Percentiles rank a stretch among this genome's conserved stretches.
These are phyloP conservation scores for Geococcyx californianus DNA, from an alignment of 2,113 vertebrate genomes.

Conservation along the genomic window DNA sequence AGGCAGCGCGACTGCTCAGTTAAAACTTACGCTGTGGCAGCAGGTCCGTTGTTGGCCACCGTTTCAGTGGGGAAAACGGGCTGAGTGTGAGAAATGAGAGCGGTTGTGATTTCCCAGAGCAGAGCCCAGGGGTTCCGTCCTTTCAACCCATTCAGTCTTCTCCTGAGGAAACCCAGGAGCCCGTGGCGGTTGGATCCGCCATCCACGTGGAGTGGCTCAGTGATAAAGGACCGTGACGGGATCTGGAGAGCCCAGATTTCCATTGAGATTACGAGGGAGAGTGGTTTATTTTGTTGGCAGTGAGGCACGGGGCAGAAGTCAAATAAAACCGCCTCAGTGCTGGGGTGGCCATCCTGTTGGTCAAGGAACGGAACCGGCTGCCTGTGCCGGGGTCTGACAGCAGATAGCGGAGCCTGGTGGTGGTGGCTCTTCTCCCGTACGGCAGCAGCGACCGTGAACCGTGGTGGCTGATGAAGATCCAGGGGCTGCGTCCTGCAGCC, in stretches of 20 bases:
- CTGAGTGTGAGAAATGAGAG: background rate
- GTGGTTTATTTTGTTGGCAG: no score
- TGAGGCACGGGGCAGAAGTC: background rate
- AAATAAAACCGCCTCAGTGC: background rate
- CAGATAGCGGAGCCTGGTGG: no score
- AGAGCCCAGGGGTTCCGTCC: no score
- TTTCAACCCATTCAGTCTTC: background rate
- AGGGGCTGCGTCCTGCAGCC: background rate
- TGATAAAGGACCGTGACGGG: background rate
- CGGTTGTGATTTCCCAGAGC: background rate
- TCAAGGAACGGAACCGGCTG: background rate
- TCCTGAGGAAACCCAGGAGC: background rate
- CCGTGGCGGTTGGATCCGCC: background rate
- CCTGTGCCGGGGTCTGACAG: no score
- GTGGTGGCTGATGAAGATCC: background rate
- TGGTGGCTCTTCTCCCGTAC: background rate
- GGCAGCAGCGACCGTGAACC: background rate
- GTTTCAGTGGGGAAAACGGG: background rate
- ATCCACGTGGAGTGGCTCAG: rapidly evolving
- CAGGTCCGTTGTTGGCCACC: background rate
- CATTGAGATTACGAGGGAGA: background rate
- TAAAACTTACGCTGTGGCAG: rapidly evolving
- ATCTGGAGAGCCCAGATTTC: background rate
- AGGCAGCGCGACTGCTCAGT: background rate
- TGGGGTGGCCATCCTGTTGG: background rate